A percentile compares a stretch with the other conserved stretches of the same genome.
Conservation (phyloP, 2,888 invertebrate genomes). For the Chirona hameri region DNA sequence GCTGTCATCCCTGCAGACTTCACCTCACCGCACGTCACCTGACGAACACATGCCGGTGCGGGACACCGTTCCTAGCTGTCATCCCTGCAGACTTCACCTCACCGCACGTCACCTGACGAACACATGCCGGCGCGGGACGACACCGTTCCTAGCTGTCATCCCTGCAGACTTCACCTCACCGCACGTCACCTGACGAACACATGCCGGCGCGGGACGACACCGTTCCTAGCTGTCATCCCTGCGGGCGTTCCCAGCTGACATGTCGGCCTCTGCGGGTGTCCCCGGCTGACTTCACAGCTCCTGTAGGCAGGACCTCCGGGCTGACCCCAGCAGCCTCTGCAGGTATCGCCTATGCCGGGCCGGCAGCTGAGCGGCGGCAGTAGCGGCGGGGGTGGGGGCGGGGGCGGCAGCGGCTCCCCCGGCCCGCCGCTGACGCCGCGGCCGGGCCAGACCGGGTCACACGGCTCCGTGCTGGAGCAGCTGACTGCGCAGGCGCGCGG, state of each 20-base stretch:
- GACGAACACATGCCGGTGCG: too few relatives aligned
- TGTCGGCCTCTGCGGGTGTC: background rate
- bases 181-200: too few relatives aligned
- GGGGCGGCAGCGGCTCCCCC: background rate
- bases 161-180: too few relatives aligned
- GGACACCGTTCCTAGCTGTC: too few relatives aligned
- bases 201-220: too few relatives aligned
- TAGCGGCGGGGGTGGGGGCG: background rate
- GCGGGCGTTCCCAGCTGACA: background rate
- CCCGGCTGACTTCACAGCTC: background rate
- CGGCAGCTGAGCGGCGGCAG: background rate
- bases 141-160: too few relatives aligned
- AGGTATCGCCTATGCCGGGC: background rate
- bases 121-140: too few relatives aligned
- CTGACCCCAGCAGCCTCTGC: background rate
- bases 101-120: too few relatives aligned
- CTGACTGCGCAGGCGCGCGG: slow-evolving; percentile 86
- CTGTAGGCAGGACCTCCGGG: too few relatives aligned
- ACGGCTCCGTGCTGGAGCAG: slow-evolving; percentile 79
- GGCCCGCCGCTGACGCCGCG: background rate
- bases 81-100: too few relatives aligned
- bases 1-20: too few relatives aligned
- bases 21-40: too few relatives aligned
- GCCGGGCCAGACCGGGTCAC: slow-evolving; percentile 65
- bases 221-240: background rate